Conservation (phyloP, 92 coral and sea anemone species). For the Zoanthus gigantus region DNA sequence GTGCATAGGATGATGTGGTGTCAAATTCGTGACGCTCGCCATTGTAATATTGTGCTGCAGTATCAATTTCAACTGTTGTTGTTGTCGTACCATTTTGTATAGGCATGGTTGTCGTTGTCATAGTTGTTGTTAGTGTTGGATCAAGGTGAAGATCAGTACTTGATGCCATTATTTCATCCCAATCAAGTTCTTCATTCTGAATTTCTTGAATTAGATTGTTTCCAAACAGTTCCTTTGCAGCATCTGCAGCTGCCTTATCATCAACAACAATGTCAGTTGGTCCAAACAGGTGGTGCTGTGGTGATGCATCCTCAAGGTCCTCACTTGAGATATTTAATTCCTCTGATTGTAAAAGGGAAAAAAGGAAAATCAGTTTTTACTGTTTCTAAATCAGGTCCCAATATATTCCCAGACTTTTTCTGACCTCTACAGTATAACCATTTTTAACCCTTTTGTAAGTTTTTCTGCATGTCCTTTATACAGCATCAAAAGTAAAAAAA, state of each 20-base stretch:
- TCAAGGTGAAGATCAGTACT: conserved; percentile 85
- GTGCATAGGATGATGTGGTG: conserved; percentile 56
- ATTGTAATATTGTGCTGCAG: conserved; percentile 87
- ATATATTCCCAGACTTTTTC: too few species aligned
- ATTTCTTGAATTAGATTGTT: conserved; percentile 95
- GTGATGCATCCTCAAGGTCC: conserved; percentile 74
- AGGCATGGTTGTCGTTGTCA: conserved; percentile 59
- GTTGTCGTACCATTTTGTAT: conserved; percentile 77
- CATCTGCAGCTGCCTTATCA: conserved; percentile 94
- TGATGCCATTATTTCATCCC: conserved; percentile 99
- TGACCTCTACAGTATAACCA: too few species aligned
- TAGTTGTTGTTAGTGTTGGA: conserved; percentile 78
- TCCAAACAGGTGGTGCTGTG: conserved; percentile 47
- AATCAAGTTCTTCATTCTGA: conserved; percentile 92
- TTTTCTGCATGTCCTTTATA: too few species aligned
- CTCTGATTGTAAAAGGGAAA: conserved; percentile 56
- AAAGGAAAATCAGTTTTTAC: neutral
- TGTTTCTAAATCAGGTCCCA: too few species aligned
- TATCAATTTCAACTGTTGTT: conserved; percentile 97
- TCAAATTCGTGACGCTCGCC: conserved; percentile 80
- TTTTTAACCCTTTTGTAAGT: too few species aligned
- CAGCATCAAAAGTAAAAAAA: too few species aligned
- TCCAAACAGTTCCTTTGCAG: conserved; percentile 98
- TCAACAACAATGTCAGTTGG: conserved; percentile 69
- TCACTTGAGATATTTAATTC: conserved; percentile 89